Percentiles rank a stretch among this genome's conserved stretches.
phyloP scores from a whole-genome alignment of 2,888 invertebrate species.

The Aricia artaxerxes region DNA sequence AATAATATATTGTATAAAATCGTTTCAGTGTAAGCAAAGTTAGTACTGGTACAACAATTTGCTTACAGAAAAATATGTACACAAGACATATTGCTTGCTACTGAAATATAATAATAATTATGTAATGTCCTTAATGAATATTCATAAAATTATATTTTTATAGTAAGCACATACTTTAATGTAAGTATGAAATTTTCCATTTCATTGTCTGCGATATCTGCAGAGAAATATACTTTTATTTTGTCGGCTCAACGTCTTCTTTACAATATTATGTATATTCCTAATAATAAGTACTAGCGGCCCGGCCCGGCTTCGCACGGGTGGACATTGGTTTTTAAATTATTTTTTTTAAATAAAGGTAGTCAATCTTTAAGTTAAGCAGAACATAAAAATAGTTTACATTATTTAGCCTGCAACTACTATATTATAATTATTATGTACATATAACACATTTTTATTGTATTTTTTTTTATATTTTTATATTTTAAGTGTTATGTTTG shows the following conservation, averaged over 20 bases:
- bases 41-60: background rate
- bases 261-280: background rate
- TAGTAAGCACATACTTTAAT: background rate
- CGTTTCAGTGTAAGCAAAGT: background rate
- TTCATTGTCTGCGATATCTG: background rate
- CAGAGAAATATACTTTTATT: background rate
- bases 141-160: background rate
- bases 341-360: too few relatives aligned
- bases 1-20: background rate
- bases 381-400: too few relatives aligned
- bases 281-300: too few relatives aligned
- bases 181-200: background rate
- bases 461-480: too few relatives aligned
- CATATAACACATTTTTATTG: too few relatives aligned
- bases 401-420: too few relatives aligned
- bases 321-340: too few relatives aligned
- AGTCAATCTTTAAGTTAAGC: too few relatives aligned
- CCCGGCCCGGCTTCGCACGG: too few relatives aligned
- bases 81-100: background rate
- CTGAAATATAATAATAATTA: background rate
- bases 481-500: too few relatives aligned
- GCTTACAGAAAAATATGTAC: background rate
- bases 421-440: too few relatives aligned
- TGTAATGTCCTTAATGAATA: slow-evolving; percentile 1
- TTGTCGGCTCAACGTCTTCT: background rate